Base-by-base conservation (phyloP, 1,140 invertebrate genomes). In the Drosophila nannoptera region DNA sequence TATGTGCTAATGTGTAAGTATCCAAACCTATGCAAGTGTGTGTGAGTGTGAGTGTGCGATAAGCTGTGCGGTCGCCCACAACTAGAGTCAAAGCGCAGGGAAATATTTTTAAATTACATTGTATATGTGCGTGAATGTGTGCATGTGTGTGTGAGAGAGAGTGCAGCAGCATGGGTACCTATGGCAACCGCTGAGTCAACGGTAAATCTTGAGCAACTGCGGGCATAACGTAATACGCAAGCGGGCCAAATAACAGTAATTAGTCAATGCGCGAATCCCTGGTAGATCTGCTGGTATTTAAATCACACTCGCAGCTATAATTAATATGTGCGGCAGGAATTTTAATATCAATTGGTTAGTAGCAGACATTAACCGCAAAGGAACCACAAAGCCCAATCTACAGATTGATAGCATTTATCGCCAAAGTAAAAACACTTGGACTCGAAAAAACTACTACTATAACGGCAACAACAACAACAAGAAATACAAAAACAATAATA, bases 331-430 rank as follows among this genome's bases (percentile, higher is more conserved):
- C 22, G 22, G 22, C 49, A 52, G n/a, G 7, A 56, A 45, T 32
- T 56, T 6, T 12, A 11, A 54, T 38, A 16, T 11, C 8, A 33
- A n/a, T 12, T 40, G n/a, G 9, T 40, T 42, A 40, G 22, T 9
- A 29, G 5, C 12, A 42, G 22, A 54, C 16, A 54, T 9, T 16
- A 43, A 16, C 12, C 2, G 8, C 31, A 45, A 16, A 2, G 4
- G 11, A 35, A 61, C 65, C 65, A 6, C 58, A 67, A 43, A 70
- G 29, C 22, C 12, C 42, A 70, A 70, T 70, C 68, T 54, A 40
- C 32, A 22, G 54, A 31, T 40, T 65, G 52, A 64, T 64, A 69
- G 50, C 38, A 52, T 58, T 53, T 70, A 70, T 70, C 68, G 40
- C 49, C 43, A 11, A 29, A n/a, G 6, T 53, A 63, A 45, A 32